Evolutionary conservation across 2,888 invertebrate genomes (phyloP), one percentile per base, ranked within the genome.

Genomic region (Heliconius hortense): DNA sequence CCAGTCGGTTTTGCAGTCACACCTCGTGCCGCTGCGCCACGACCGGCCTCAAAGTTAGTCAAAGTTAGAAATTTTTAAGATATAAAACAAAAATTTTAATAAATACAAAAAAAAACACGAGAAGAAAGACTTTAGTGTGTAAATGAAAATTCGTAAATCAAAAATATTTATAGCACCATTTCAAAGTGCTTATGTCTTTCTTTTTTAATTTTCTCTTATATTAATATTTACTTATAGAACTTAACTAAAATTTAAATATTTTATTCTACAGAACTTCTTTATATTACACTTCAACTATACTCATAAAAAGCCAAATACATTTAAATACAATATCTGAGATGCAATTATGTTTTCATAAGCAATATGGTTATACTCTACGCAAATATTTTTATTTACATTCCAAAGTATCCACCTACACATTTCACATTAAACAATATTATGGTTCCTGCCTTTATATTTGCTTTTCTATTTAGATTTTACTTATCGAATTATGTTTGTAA

Each of bases 401-500:
- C 66, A 28, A 63, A 73, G 31, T 56, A 35, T 39, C 70, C 70
- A 24, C 74, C 77, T 56, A 76, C 78, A 48, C 77, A 43, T 73
- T 72, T 74, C 53, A 28, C 62, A 43, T 68, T 64, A 68, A 63
- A 66, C 43, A 72, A 73, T 69, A 72, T 59, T 60, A 73, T 71
- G 18, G 74, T 39, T 15, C 0, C 13, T 60, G 66, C 63, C 62
- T 53, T 72, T n/a, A 15, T 79, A 79, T 81, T 80, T 75, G 71
- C 73, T 13, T 70, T 76, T 73, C 66, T 78, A 69, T 73, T 79
- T 78, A 79, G 73, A 69, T 35, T 28, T 31, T 75, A 77, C 77
- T 78, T 76, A 79, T 73, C 79, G 70, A 77, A 72, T 78, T 77
- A 78, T 75, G 48, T 76, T 74, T 67, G 70, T 26, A 67, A 72